Evolutionary conservation across 1,140 invertebrate species (phyloP).

Genomic region (Dermatophagoides farinae): DNA sequence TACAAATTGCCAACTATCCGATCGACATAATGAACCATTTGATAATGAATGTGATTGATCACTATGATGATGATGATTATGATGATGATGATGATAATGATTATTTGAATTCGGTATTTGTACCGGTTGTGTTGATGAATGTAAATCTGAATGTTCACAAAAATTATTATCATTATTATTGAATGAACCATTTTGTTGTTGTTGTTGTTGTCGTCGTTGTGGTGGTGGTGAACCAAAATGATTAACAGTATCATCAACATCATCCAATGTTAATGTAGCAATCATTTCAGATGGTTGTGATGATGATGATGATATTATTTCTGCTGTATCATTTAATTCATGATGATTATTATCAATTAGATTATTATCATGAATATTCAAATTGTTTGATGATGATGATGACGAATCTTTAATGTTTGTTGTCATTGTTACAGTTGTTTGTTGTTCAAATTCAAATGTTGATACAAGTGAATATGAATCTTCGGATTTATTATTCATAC

Average conservation of each 20-base stretch:
- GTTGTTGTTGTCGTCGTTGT: not conserved
- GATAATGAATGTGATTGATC: not conserved
- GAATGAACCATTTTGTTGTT: not conserved
- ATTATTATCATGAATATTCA: not conserved
- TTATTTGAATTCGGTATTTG: conserved; percentile 12
- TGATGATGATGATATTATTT: too few species aligned
- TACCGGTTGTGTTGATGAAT: conserved; percentile 15
- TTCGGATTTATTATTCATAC: not conserved
- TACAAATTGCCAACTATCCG: conserved; percentile 41
- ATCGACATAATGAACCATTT: not conserved
- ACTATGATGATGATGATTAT: not conserved
- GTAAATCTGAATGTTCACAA: not conserved
- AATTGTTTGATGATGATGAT: not conserved
- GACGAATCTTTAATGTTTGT: not conserved
- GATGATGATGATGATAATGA: not conserved
- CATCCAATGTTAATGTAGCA: not conserved
- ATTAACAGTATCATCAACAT: not conserved
- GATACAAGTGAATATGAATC: not conserved
- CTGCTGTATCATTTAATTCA: too few species aligned
- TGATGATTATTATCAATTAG: too few species aligned
- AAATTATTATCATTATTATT: not conserved
- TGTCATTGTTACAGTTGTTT: not conserved
- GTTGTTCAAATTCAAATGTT: not conserved
- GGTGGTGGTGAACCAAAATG: not conserved
- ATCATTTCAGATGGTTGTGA: not conserved